Evolutionary conservation across 2,113 vertebrate species (phyloP).

Genomic region (Thunnus thynnus): DNA sequence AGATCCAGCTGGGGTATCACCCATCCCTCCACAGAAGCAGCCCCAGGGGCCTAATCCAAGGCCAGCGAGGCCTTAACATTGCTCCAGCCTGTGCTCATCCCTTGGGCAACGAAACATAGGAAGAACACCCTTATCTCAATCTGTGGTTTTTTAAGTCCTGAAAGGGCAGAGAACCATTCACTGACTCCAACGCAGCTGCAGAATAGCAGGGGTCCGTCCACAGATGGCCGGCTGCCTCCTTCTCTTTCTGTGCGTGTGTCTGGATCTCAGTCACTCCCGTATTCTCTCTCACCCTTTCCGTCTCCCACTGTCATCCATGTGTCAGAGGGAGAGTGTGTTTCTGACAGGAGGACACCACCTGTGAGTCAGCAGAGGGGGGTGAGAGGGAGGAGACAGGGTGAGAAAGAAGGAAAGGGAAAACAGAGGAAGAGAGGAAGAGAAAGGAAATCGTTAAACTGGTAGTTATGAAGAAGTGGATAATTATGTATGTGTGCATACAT

Average conservation of each 20-base stretch:
- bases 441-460: conserved; percentile 47
- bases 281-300: conserved; percentile 36
- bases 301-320: conserved; percentile 62
- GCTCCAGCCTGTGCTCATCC: conserved; percentile 54
- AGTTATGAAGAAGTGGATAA: conserved; percentile 13
- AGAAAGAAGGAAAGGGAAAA: conserved; percentile 22
- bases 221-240: conserved; percentile 62
- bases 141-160: conserved; percentile 34
- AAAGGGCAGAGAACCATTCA: conserved; percentile 28
- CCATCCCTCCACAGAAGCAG: conserved; percentile 73
- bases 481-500: conserved; percentile 9
- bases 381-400: conserved; percentile 8
- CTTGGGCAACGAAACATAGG: conserved; percentile 48
- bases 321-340: conserved; percentile 45
- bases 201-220: conserved; percentile 61
- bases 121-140: conserved; percentile 43
- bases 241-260: conserved; percentile 26
- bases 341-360: conserved; percentile 78
- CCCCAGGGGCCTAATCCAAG: conserved; percentile 78
- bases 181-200: conserved; percentile 72
- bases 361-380: conserved; percentile 59
- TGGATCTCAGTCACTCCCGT: conserved; percentile 36
- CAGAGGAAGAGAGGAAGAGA: conserved; percentile 46
- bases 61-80: conserved; percentile 70
- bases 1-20: conserved; percentile 77